phyloP scores from a whole-genome alignment of 1,140 invertebrate species.

The Oedothorax gibbosus region DNA sequence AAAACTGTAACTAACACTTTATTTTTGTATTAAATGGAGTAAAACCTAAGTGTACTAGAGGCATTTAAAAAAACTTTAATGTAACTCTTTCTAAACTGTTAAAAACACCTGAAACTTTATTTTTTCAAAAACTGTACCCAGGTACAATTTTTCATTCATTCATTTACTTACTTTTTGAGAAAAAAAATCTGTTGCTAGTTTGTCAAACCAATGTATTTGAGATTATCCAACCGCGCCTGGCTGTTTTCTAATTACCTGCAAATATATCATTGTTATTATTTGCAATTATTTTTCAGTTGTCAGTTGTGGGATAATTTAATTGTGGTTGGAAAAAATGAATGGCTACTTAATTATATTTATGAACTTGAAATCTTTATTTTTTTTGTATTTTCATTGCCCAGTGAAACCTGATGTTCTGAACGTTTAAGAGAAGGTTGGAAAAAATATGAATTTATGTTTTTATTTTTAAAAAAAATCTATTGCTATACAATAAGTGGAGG shows the following conservation, averaged over 20 bases:
- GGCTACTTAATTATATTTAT: slow-evolving; percentile 33
- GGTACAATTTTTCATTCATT: too few species aligned
- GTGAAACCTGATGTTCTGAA: neutral
- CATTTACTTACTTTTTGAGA: too few species aligned
- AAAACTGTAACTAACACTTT: too few species aligned
- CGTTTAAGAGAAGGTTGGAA: neutral
- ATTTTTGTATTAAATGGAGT: too few species aligned
- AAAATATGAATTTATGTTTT: neutral
- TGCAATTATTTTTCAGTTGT: slow-evolving; percentile 1
- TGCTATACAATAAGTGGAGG: neutral
- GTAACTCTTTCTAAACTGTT: too few species aligned
- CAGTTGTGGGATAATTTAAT: slow-evolving; percentile 47
- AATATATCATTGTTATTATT: slow-evolving; percentile 5
- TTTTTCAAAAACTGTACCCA: too few species aligned
- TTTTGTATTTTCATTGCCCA: neutral
- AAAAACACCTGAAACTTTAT: too few species aligned
- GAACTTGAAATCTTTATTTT: slow-evolving; percentile 7
- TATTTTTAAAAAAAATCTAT: neutral
- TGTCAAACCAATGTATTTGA: too few species aligned
- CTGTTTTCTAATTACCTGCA: slow-evolving; percentile 4
- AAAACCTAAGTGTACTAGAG: too few species aligned
- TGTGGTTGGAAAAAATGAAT: slow-evolving; percentile 28
- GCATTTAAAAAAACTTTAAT: too few species aligned
- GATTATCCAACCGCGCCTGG: too few species aligned
- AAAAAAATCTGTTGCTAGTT: too few species aligned